Base-by-base conservation (phyloP, 1,140 invertebrate species). In the Drosophila suzukii region DNA sequence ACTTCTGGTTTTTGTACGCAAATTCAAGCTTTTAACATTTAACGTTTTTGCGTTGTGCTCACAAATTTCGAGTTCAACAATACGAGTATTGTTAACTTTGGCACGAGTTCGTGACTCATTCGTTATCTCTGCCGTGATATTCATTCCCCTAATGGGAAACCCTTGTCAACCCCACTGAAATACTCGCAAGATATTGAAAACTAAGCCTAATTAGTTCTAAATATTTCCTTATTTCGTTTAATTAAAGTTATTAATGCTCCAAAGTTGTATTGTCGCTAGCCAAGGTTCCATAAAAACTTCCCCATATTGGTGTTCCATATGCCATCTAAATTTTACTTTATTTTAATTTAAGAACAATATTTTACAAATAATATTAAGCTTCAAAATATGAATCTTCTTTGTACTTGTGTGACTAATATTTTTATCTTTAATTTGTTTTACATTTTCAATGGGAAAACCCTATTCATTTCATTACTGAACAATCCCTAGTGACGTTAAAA, bases 1-100 rank as follows among this genome's bases (percentile, higher is more conserved):
- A 61, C 60, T 85, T 85, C 76, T 86, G 83, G 70, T 49, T 73
- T 81, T 81, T 61, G 67, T 62, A 77, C 58, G 71, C 46, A 65
- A 73, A 56, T 67, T 60, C 34, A 44, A n/a, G 6, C 41, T 38
- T 46, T 74, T 49, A 43, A 63, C 65, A 66, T 36, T 66, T 68
- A 68, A 43, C 73, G 62, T 62, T 27, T 50, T 61, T 67, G 38
- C 46, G 60, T 66, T 75, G 54, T 56, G 46, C 43, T 13, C 46
- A 10, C 32, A 54, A 20, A 54, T n/a, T 30, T 55, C 17, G 32
- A 17, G 51, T 58, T 71, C 53, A 58, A 36, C 41, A 55, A 36
- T 57, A 13, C 44, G 51, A 60, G 55, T 68, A 67, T 68, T 66
- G 30, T 68, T 68, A 68, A 68, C 30, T 36, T 66, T 68, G 66